Percentiles rank a stretch among this genome's conserved stretches.
Evolutionary conservation across 2,113 vertebrate species (phyloP).

Genomic region (Ctenomys sociabilis): DNA sequence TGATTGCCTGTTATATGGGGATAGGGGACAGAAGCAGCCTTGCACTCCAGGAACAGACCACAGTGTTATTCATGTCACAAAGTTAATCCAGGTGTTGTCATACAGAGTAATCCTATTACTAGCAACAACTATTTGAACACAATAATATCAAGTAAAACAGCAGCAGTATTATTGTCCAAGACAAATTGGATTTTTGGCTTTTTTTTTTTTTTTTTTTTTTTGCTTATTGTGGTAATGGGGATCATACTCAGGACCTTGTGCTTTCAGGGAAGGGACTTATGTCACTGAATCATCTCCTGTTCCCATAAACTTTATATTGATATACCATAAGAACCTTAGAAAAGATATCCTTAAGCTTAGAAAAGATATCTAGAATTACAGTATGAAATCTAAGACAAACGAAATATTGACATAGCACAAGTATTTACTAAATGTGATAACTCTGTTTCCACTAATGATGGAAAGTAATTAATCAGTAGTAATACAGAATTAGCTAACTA

Average conservation of each 20-base stretch:
- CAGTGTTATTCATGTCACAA: not conserved
- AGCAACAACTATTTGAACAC: not conserved
- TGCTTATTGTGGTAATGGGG: no score
- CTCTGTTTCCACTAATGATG: not conserved
- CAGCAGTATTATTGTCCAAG: not conserved
- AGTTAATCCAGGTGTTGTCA: not conserved
- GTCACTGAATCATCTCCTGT: no score
- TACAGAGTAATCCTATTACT: not conserved
- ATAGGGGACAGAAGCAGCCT: not conserved
- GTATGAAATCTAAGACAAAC: not conserved
- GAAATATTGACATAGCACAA: not conserved
- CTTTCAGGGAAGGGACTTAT: no score
- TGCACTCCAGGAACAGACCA: not conserved
- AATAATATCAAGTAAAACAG: not conserved
- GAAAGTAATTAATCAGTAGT: not conserved
- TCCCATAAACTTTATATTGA: not conserved
- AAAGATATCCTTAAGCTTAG: not conserved
- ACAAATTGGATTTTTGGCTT: not conserved
- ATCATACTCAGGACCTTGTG: no score
- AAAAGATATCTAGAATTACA: not conserved
- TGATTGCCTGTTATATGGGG: not conserved
- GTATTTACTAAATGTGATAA: not conserved
- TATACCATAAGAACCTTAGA: not conserved
- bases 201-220: no score
- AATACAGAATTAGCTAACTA: not conserved